Conservation (phyloP, 2,113 vertebrate species). For the Macrotis lagotis region DNA sequence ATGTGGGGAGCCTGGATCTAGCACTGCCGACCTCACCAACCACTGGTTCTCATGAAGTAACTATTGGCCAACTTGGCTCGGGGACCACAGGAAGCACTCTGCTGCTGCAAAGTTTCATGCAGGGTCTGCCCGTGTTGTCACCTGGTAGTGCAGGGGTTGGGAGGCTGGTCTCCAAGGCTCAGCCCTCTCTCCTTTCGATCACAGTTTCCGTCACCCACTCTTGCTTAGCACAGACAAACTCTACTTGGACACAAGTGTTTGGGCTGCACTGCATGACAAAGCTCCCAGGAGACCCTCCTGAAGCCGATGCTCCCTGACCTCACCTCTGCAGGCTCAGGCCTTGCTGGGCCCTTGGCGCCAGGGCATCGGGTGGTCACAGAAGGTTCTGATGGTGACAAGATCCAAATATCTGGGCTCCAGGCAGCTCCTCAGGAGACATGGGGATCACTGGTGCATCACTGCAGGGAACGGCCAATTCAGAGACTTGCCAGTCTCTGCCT, state of each 20-base stretch:
- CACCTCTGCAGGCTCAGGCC: conserved; percentile 18
- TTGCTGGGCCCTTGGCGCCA: conserved; percentile 61
- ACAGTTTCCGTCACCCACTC: conserved; percentile 35
- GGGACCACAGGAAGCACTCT: background rate
- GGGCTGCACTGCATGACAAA: conserved; percentile 2
- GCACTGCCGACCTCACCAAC: background rate
- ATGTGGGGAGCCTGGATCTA: background rate
- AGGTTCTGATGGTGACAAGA: conserved; percentile 90
- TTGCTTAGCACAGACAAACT: conserved; percentile 58
- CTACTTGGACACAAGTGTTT: conserved; percentile 29
- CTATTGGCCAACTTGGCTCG: conserved; percentile 32
- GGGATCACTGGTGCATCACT: conserved; percentile 52
- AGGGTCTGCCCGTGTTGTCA: conserved; percentile 32
- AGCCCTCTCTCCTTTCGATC: conserved; percentile 43
- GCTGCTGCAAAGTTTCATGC: conserved; percentile 31
- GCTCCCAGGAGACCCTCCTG: conserved; percentile 51
- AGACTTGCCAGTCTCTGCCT: conserved; percentile 56
- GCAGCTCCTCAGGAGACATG: conserved; percentile 70
- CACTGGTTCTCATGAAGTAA: conserved; percentile 36
- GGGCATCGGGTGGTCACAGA: conserved; percentile 76
- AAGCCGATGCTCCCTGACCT: conserved; percentile 65
- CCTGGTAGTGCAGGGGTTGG: background rate
- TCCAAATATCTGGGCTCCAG: conserved; percentile 64
- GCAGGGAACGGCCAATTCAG: conserved; percentile 61
- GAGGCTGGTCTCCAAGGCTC: conserved; percentile 8